Percentiles rank a stretch among this genome's conserved stretches.
phyloP scores from a whole-genome alignment of 1,140 invertebrate species.

The Holotrichia oblita region DNA sequence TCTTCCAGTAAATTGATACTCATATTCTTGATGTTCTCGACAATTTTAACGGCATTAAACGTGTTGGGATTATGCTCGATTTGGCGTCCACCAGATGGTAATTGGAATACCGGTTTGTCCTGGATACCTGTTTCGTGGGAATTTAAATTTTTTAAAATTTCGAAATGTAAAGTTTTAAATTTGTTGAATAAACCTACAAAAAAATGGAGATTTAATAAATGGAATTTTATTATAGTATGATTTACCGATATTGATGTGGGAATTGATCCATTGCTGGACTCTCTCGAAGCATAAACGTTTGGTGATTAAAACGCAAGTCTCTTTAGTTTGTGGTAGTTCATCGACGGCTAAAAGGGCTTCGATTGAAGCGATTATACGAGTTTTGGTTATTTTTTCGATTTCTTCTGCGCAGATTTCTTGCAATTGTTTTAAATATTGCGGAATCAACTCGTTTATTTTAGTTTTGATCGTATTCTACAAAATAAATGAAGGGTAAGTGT shows the following conservation, averaged over 20 bases:
- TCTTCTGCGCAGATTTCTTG: constrained; percentile 43
- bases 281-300: constrained; percentile 52
- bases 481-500: not conserved
- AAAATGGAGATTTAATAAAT: too few species aligned
- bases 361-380: constrained; percentile 44
- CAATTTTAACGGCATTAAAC: constrained; percentile 48
- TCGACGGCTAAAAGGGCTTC: constrained; percentile 51
- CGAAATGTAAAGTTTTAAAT: not conserved
- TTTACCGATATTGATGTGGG: constrained; percentile 50
- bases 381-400: constrained; percentile 42
- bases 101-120: constrained; percentile 46
- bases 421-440: constrained; percentile 41
- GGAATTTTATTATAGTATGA: too few species aligned
- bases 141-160: not conserved
- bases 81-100: constrained; percentile 50
- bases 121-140: not conserved
- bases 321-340: constrained; percentile 48
- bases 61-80: constrained; percentile 48
- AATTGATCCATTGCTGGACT: constrained; percentile 55
- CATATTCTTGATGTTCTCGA: constrained; percentile 50
- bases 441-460: constrained; percentile 17
- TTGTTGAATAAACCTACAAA: constrained; percentile 1
- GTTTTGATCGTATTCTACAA: not conserved
- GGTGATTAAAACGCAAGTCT: constrained; percentile 51
- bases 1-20: constrained; percentile 42